Percentiles rank a stretch among this genome's conserved stretches.
These are phyloP conservation scores for Pogonus chalceus DNA, from an alignment of 1,140 invertebrate genomes.

Conservation along the genomic window DNA sequence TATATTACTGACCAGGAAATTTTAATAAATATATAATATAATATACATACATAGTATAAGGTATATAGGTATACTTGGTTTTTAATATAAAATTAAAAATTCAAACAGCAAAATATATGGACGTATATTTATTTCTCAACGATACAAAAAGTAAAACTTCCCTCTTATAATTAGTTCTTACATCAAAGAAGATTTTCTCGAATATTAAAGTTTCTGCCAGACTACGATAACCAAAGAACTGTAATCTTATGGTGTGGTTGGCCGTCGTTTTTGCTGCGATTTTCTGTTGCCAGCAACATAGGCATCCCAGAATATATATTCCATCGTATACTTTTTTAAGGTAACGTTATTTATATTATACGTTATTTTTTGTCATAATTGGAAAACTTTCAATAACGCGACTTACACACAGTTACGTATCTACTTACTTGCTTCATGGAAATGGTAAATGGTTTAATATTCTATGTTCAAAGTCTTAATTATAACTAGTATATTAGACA, in stretches of 20 bases:
- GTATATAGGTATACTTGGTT: too few species aligned
- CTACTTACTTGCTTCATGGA: neutral
- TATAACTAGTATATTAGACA: neutral
- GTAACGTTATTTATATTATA: neutral
- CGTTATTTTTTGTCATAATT: slow-evolving; percentile 1
- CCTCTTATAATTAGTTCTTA: neutral
- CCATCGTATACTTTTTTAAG: neutral
- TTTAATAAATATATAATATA: too few species aligned
- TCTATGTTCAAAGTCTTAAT: neutral
- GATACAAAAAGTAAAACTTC: neutral
- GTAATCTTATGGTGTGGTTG: too few species aligned
- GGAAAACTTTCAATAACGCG: slow-evolving; percentile 4
- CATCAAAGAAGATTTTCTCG: slow-evolving; percentile 1
- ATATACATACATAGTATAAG: too few species aligned
- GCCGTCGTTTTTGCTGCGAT: too few species aligned
- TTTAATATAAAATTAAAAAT: too few species aligned
- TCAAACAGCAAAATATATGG: too few species aligned
- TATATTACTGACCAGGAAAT: too few species aligned
- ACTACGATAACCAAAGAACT: neutral
- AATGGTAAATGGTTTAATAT: neutral
- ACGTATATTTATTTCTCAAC: too few species aligned
- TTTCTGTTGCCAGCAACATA: neutral
- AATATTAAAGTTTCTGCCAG: neutral
- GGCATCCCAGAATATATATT: neutral
- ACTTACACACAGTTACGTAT: neutral